Conservation (phyloP, 2,888 invertebrate genomes). For the Drosophila neotestacea region DNA sequence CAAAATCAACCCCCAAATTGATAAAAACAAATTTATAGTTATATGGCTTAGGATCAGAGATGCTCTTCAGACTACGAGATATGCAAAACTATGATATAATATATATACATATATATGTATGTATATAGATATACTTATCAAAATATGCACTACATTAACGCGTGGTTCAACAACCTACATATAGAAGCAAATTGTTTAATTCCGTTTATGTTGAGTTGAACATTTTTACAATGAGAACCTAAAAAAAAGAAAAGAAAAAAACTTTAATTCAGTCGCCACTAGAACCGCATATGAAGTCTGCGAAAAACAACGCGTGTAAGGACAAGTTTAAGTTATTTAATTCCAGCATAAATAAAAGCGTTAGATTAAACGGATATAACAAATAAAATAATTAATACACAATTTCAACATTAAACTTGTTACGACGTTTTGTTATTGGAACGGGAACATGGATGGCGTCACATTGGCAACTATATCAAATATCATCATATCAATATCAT, state of each 20-base stretch:
- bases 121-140: constrained; percentile 72
- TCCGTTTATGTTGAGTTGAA: constrained; percentile 67
- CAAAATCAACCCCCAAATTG: constrained; percentile 36
- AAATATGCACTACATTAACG: constrained; percentile 72
- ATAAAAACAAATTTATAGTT: constrained; percentile 26
- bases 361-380: constrained; percentile 78
- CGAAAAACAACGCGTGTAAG: constrained; percentile 59
- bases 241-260: constrained; percentile 4
- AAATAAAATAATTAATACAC: constrained; percentile 79
- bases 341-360: constrained; percentile 80
- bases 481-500: not conserved
- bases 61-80: constrained; percentile 52
- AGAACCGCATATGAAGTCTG: constrained; percentile 64
- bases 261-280: constrained; percentile 62
- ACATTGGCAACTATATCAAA: not conserved
- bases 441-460: not conserved
- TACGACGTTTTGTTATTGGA: constrained; percentile 1
- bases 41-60: constrained; percentile 45
- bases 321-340: constrained; percentile 79
- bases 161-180: constrained; percentile 63
- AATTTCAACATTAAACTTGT: constrained; percentile 58
- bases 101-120: constrained; percentile 66
- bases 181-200: constrained; percentile 48
- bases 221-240: constrained; percentile 19
- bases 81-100: constrained; percentile 73